Percentiles rank a stretch among this genome's conserved stretches.
Evolutionary conservation across 2,888 invertebrate genomes (phyloP).

Genomic region (Heliothis peltigera): DNA sequence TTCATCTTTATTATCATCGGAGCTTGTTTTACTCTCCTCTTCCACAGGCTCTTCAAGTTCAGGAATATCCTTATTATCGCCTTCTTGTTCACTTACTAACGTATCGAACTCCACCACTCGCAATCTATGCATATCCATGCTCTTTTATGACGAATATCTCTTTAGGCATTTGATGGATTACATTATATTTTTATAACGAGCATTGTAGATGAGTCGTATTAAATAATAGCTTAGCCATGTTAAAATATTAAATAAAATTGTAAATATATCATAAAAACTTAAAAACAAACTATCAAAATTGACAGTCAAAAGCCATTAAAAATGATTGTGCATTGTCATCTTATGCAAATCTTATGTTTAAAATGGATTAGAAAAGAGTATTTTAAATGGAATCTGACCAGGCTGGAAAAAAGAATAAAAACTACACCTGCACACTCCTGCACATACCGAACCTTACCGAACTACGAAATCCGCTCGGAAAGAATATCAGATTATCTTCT

Average conservation of each 20-base stretch:
- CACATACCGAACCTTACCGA: no score
- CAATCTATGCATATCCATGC: conserved; percentile 66
- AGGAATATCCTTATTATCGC: conserved; percentile 21
- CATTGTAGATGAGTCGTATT: conserved; percentile 22
- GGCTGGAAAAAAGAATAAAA: conserved; percentile 1
- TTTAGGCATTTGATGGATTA: conserved; percentile 14
- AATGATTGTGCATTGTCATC: conserved; percentile 3
- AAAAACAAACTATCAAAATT: conserved; percentile 58
- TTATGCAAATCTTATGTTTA: not conserved
- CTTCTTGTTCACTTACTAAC: conserved; percentile 26
- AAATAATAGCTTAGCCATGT: conserved; percentile 35
- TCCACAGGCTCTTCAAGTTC: conserved; percentile 11
- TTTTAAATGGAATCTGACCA: not conserved
- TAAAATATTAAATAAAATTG: conserved; percentile 48
- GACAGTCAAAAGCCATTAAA: conserved; percentile 22
- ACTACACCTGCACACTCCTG: no score
- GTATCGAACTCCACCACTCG: conserved; percentile 63
- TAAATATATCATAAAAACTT: conserved; percentile 56
- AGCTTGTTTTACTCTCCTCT: conserved; percentile 11
- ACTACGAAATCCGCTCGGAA: no score
- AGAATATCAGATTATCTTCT: no score
- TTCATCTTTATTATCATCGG: conserved; percentile 7
- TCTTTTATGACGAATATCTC: conserved; percentile 22
- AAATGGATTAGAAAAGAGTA: not conserved
- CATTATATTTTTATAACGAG: conserved; percentile 19